phyloP scores from a whole-genome alignment of 2,113 vertebrate genomes.

The Tautogolabrus adspersus region DNA sequence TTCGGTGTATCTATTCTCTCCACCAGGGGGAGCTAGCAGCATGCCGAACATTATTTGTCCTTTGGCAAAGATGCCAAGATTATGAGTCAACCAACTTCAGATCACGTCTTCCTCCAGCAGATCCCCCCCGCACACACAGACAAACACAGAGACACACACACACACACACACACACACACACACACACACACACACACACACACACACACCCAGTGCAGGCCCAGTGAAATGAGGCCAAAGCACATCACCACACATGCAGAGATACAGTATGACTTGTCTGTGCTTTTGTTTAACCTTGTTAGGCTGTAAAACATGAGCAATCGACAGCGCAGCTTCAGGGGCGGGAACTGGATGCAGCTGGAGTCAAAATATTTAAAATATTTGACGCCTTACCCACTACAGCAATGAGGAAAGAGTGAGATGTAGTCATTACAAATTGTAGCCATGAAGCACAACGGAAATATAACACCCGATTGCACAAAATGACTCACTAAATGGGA shows the following conservation, averaged over 20 bases:
- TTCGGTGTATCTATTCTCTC: constrained; percentile 15
- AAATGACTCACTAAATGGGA: neutral
- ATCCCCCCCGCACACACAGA: constrained; percentile 10
- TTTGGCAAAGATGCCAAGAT: constrained; percentile 29
- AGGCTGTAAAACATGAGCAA: constrained; percentile 3
- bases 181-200: constrained; percentile 1
- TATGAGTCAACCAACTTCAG: constrained; percentile 64
- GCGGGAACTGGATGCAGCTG: neutral
- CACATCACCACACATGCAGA: constrained; percentile 18
- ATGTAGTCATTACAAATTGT: neutral
- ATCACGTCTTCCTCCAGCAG: constrained; percentile 29
- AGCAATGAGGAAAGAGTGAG: neutral
- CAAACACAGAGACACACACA: neutral
- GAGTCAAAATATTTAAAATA: neutral
- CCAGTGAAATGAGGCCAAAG: constrained; percentile 15
- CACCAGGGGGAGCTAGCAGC: constrained; percentile 60
- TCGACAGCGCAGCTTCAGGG: neutral
- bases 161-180: neutral
- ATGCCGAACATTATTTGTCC: constrained; percentile 17
- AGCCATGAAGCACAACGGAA: neutral
- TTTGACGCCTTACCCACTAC: neutral
- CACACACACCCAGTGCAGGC: neutral
- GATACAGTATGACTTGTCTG: neutral
- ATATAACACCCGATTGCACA: neutral
- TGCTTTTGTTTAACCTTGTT: neutral